phyloP scores from a whole-genome alignment of 2,113 vertebrate species.

The Pachypanchax playfairii region DNA sequence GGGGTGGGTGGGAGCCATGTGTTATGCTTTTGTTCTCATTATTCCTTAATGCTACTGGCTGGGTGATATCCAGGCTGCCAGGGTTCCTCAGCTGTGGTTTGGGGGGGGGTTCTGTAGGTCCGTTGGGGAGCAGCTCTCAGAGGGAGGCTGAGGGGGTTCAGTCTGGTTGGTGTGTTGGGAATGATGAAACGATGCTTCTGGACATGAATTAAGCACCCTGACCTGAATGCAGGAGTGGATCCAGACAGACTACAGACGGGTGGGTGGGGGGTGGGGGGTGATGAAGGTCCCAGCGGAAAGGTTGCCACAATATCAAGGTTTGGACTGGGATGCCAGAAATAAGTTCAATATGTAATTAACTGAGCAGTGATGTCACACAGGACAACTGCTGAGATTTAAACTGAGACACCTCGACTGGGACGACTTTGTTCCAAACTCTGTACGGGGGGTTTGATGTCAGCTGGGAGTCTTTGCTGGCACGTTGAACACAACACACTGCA shows the following conservation, averaged over 20 bases:
- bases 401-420: slow-evolving; percentile 42
- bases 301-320: slow-evolving; percentile 21
- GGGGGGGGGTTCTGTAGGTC: slow-evolving; percentile 51
- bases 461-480: slow-evolving; percentile 49
- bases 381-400: slow-evolving; percentile 41
- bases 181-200: slow-evolving; percentile 37
- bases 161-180: slow-evolving; percentile 25
- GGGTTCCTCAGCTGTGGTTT: slow-evolving; percentile 39
- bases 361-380: slow-evolving; percentile 25
- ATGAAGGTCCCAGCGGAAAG: slow-evolving; percentile 16
- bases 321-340: slow-evolving; percentile 5
- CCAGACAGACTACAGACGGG: slow-evolving; percentile 27
- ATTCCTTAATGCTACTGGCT: slow-evolving; percentile 51
- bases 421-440: slow-evolving; percentile 30
- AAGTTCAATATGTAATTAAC: slow-evolving; percentile 40
- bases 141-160: background rate
- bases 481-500: slow-evolving; percentile 48
- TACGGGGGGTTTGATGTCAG: slow-evolving; percentile 27
- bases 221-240: slow-evolving; percentile 51
- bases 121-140: slow-evolving; percentile 58
- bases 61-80: slow-evolving; percentile 60
- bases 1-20: slow-evolving; percentile 27
- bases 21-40: slow-evolving; percentile 68
- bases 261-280: too few species aligned
- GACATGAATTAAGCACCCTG: slow-evolving; percentile 63